Evolutionary conservation across 2,888 invertebrate species (phyloP).

Genomic region (Barypeithes pellucidus): DNA sequence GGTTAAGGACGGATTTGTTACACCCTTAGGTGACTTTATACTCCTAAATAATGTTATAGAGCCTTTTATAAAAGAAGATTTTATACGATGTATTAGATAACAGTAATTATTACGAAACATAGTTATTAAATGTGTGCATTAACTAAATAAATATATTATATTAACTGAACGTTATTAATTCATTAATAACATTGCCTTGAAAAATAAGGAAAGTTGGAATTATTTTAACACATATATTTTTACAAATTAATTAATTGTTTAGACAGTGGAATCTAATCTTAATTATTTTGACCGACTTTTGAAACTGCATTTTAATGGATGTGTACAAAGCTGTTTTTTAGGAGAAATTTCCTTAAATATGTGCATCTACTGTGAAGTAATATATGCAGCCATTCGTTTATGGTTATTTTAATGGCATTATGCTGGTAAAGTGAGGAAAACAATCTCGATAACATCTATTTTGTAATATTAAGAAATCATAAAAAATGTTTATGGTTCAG

Average conservation of each 20-base stretch:
- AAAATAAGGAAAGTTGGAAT: constrained; percentile 15
- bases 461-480: neutral
- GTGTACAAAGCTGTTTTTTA: constrained; percentile 3
- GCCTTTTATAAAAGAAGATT: too few relatives aligned
- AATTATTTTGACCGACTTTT: constrained; percentile 16
- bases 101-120: neutral
- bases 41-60: too few relatives aligned
- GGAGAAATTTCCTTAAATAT: neutral
- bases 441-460: neutral
- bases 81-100: too few relatives aligned
- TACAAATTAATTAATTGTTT: constrained; percentile 15
- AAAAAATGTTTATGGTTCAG: neutral
- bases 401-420: neutral
- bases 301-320: constrained; percentile 7
- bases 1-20: too few relatives aligned
- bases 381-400: neutral
- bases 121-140: neutral
- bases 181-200: constrained; percentile 2
- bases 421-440: neutral
- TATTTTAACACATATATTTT: constrained; percentile 10
- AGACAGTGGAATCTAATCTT: constrained; percentile 11
- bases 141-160: too few relatives aligned
- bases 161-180: neutral
- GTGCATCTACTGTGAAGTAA: neutral
- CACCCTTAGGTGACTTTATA: too few relatives aligned